These are phyloP conservation scores for Brachyrhaphis roseni DNA, from an alignment of 2,797 vertebrate genomes.

Conservation along the genomic window DNA sequence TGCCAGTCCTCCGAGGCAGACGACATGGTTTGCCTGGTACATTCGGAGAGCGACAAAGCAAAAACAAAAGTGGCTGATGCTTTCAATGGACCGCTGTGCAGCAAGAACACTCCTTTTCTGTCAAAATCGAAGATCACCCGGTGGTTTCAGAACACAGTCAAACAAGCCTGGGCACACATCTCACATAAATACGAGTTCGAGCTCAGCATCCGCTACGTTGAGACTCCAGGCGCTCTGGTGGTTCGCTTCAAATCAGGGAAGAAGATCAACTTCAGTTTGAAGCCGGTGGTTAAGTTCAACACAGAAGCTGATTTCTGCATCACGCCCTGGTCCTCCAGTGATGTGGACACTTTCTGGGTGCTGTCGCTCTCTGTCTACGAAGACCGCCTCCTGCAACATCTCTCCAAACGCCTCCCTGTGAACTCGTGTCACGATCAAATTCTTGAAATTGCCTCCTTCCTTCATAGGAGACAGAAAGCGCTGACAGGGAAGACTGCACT, in stretches of 20 bases:
- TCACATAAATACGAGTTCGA: conserved; percentile 93
- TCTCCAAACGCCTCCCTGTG: conserved; percentile 78
- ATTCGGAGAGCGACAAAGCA: conserved; percentile 66
- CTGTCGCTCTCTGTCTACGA: conserved; percentile 86
- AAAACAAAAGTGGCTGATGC: conserved; percentile 34
- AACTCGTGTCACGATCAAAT: conserved; percentile 88
- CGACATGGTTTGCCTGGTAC: conserved; percentile 90
- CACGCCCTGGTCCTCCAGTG: conserved; percentile 62
- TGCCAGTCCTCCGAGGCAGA: conserved; percentile 85
- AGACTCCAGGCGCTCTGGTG: conserved; percentile 82
- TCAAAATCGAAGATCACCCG: conserved; percentile 84
- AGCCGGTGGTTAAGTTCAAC: conserved; percentile 86
- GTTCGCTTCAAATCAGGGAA: conserved; percentile 90
- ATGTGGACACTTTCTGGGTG: conserved; percentile 82
- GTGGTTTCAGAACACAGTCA: conserved; percentile 88
- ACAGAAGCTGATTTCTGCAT: conserved; percentile 84
- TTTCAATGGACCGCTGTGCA: conserved; percentile 79
- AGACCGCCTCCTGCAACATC: conserved; percentile 80
- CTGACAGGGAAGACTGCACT: conserved; percentile 83
- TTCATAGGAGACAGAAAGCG: conserved; percentile 85
- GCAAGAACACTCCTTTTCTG: conserved; percentile 80
- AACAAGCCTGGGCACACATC: conserved; percentile 89
- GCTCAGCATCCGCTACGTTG: conserved; percentile 81
- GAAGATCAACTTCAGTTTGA: conserved; percentile 84
- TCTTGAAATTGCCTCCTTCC: conserved; percentile 87